Evolutionary conservation across 2,113 vertebrate genomes (phyloP).

Genomic region (Boulengeromyrus knoepffleri): DNA sequence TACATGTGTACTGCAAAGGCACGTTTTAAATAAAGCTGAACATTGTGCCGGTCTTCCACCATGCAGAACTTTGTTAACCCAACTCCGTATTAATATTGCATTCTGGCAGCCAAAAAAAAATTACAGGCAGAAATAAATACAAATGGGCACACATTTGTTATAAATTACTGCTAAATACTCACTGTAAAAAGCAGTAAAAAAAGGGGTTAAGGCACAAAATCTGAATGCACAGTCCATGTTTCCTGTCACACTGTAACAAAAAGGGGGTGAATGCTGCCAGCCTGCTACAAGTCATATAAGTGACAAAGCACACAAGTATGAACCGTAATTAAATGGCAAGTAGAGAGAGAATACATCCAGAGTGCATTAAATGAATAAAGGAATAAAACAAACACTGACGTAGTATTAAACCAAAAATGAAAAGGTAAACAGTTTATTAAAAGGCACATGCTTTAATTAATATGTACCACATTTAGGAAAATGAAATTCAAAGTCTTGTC

Average conservation of each 20-base stretch:
- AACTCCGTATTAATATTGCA: not conserved
- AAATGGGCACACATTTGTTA: not conserved
- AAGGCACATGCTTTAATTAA: slow-evolving; percentile 26
- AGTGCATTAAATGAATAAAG: not conserved
- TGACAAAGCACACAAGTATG: not conserved
- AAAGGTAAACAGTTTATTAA: not conserved
- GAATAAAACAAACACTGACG: not conserved
- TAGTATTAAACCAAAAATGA: slow-evolving; percentile 8
- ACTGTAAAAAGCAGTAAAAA: slow-evolving; percentile 13
- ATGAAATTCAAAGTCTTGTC: not conserved
- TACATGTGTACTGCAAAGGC: slow-evolving; percentile 10
- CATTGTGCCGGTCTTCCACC: not conserved
- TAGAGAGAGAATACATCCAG: not conserved
- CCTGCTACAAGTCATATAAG: slow-evolving; percentile 4
- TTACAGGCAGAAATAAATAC: slow-evolving; percentile 12
- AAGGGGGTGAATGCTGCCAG: slow-evolving; percentile 21
- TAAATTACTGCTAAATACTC: slow-evolving; percentile 14
- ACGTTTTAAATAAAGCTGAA: slow-evolving; percentile 14
- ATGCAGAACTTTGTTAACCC: not conserved
- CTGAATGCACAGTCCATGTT: slow-evolving; percentile 1
- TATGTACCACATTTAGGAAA: slow-evolving; percentile 18
- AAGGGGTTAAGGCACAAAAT: not conserved
- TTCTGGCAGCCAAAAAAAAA: slow-evolving; percentile 2
- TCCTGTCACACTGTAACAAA: not conserved
- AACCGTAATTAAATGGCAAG: not conserved